phyloP scores from a whole-genome alignment of 2,797 vertebrate species.

The Setipinna tenuifilis region DNA sequence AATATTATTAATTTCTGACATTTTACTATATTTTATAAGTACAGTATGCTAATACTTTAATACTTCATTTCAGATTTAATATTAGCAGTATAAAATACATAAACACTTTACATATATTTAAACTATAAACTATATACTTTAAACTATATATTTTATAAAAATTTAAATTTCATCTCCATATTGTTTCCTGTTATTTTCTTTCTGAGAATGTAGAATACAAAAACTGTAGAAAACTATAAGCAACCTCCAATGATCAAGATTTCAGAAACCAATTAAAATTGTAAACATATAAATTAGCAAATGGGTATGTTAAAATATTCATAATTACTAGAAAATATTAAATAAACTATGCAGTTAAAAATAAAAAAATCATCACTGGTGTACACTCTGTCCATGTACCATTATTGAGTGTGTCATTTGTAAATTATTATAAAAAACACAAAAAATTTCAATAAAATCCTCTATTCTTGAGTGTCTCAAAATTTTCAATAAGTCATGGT shows the following conservation, averaged over 20 bases:
- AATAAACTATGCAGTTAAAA: not conserved
- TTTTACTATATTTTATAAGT: no score
- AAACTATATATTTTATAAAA: not conserved
- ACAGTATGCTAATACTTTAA: no score
- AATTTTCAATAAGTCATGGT: not conserved
- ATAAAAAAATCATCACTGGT: not conserved
- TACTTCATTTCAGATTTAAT: no score
- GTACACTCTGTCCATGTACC: not conserved
- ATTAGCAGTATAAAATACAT: no score
- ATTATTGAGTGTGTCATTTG: not conserved
- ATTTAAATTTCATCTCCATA: constrained; percentile 37
- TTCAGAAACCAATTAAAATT: no score
- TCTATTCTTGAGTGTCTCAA: not conserved
- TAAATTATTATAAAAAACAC: not conserved
- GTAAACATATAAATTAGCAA: no score
- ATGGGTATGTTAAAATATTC: not conserved
- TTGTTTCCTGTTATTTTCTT: constrained; percentile 52
- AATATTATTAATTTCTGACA: no score
- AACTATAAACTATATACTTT: no score
- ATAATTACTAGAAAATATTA: not conserved
- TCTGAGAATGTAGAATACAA: constrained; percentile 25
- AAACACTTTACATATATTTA: no score
- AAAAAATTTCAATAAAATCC: not conserved
- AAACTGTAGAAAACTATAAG: no score
- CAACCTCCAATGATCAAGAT: no score